Conservation (phyloP, 92 coral and sea anemone genomes). For the Umimayanthus kanabou region DNA sequence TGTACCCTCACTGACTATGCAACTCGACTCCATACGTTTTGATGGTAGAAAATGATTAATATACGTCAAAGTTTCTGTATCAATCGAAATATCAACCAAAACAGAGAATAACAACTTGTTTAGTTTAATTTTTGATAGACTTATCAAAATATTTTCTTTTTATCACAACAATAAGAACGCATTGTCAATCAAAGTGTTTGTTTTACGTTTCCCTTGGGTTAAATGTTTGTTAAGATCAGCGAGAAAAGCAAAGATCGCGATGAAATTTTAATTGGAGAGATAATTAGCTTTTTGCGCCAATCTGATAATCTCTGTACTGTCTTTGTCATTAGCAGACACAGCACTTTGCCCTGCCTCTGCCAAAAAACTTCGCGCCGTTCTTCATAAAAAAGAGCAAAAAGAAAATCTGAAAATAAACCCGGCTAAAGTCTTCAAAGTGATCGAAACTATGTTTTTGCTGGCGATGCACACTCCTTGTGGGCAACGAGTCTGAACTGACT, state of each 20-base stretch:
- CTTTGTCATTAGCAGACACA: background rate
- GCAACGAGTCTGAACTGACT: background rate
- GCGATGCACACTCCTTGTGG: background rate
- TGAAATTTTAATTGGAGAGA: constrained; percentile 34
- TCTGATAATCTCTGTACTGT: constrained; percentile 10
- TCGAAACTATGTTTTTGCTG: background rate
- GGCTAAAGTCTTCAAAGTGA: background rate
- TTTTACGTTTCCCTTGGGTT: constrained; percentile 19
- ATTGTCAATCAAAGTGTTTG: constrained; percentile 36
- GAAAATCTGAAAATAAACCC: background rate
- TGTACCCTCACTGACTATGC: background rate
- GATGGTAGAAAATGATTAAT: background rate
- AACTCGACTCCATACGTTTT: no score
- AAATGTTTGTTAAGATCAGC: constrained; percentile 29
- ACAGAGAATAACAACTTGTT: background rate
- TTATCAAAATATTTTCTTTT: constrained; percentile 3
- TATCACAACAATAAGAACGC: background rate
- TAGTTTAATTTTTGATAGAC: background rate
- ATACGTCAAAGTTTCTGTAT: background rate
- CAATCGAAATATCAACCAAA: background rate
- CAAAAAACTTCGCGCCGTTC: background rate
- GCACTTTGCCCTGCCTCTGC: background rate
- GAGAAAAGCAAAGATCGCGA: constrained; percentile 21
- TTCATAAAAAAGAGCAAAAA: no score
- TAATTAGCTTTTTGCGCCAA: constrained; percentile 23